These are phyloP conservation scores for Chelmon rostratus DNA, from an alignment of 2,797 vertebrate species.

Conservation along the genomic window DNA sequence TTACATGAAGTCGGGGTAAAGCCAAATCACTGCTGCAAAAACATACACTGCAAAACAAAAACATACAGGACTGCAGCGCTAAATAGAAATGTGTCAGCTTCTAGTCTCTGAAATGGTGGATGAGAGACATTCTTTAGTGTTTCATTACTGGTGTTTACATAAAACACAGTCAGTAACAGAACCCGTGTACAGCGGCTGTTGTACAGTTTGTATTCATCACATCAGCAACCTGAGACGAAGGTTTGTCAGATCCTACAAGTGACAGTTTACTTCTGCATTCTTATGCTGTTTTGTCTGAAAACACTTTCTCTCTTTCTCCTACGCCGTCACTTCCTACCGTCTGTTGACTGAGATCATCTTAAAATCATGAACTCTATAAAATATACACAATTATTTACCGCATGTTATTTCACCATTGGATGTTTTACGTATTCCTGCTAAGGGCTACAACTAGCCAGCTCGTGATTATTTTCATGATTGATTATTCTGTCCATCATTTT, in stretches of 20 bases:
- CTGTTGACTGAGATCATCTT: neutral
- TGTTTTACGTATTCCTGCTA: neutral
- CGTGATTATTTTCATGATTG: neutral
- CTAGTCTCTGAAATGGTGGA: slow-evolving; percentile 13
- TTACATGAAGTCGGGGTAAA: slow-evolving; percentile 38
- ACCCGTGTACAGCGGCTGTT: neutral
- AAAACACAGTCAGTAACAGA: slow-evolving; percentile 35
- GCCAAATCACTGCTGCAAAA: slow-evolving; percentile 34
- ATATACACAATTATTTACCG: neutral
- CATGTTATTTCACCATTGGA: neutral
- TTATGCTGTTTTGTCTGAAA: neutral
- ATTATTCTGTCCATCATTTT: neutral
- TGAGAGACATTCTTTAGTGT: slow-evolving; percentile 18
- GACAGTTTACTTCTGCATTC: neutral
- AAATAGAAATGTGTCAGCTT: slow-evolving; percentile 23
- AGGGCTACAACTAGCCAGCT: neutral
- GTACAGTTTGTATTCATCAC: slow-evolving; percentile 7
- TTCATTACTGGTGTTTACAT: slow-evolving; percentile 45
- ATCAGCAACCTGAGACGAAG: neutral
- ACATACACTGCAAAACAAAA: slow-evolving; percentile 36
- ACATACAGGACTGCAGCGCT: neutral
- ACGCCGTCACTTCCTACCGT: neutral
- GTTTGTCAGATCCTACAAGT: neutral
- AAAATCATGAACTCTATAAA: neutral
- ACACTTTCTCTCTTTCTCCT: neutral